These are phyloP conservation scores for Deilephila elpenor DNA, from an alignment of 2,888 invertebrate genomes.

Conservation along the genomic window DNA sequence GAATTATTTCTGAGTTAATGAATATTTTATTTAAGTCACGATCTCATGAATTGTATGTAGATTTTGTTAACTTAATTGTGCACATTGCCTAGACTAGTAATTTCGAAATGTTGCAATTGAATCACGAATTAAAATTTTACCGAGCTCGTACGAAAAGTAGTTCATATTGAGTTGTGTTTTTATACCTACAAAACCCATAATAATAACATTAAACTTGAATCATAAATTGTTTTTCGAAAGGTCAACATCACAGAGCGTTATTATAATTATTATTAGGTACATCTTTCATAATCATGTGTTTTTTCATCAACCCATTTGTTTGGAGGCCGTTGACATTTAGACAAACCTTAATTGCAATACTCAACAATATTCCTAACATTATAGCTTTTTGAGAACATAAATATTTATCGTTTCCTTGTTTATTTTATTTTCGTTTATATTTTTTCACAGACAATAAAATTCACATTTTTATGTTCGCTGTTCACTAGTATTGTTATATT, in stretches of 20 bases:
- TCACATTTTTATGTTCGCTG: background rate
- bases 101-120: background rate
- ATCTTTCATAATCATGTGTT: conserved; percentile 22
- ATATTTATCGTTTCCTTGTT: background rate
- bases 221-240: conserved; percentile 21
- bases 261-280: conserved; percentile 24
- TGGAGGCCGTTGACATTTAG: conserved; percentile 14
- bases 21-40: conserved; percentile 2
- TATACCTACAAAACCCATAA: background rate
- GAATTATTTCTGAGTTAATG: background rate
- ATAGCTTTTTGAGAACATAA: no score
- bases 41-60: background rate
- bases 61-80: background rate
- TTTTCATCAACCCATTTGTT: conserved; percentile 22
- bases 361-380: background rate
- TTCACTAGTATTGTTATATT: background rate
- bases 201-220: conserved; percentile 24
- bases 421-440: background rate
- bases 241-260: conserved; percentile 27
- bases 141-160: background rate
- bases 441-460: background rate
- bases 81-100: background rate
- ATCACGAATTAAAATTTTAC: background rate
- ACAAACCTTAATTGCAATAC: conserved; percentile 4
- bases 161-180: background rate